Base-by-base conservation (phyloP, 2,113 vertebrate genomes). In the Anser cygnoides region DNA sequence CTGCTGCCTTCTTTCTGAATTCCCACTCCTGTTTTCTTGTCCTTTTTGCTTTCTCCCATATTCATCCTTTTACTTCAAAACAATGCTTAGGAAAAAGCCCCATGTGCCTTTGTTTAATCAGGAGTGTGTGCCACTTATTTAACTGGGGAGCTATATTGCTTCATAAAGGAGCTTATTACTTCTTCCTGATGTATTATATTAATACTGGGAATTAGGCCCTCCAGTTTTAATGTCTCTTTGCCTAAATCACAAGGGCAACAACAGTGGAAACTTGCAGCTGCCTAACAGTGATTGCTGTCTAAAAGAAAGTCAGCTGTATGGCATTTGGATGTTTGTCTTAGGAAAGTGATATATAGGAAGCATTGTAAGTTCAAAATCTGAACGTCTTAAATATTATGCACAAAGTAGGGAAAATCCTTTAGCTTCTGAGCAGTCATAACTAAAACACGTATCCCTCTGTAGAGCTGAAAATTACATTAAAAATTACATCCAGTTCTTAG, bases 101-200 rank as follows among this genome's bases (percentile, higher is more conserved):
- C 44, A 7, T 62, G 50, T 91, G 91, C 73, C 87, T 95, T 95
- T 96, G 82, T 91, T 94, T 95, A 91, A 91, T 90, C 59, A 91
- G 87, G 84, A 67, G 37, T 26, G 20, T 79, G 58, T 90, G 90
- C 62, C 54, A 73, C 86, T 85, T 94, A 66, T 91, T 87, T 96
- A 73, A 41, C 95, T 76, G 62, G 93, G 91, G 91, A 95, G 71
- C 81, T 87, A 44, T 95, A 58, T 5, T 85, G 87, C 84, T 89
- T 91, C 87, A 79, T 82, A 82, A 82, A 89, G 54, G 66, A 89
- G 77, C 62, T 95, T 91, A 97, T 91, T 95, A 59, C 86, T 84
- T 92, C 89, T 82, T 92, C 59, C 29, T 76, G 35, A 58, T 84
- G 26, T 84, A 44, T 81, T 79, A 72, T 54, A 79, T 49, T 79